Conservation (phyloP, 2,797 vertebrate species). For the Pseudochaenichthys georgianus region DNA sequence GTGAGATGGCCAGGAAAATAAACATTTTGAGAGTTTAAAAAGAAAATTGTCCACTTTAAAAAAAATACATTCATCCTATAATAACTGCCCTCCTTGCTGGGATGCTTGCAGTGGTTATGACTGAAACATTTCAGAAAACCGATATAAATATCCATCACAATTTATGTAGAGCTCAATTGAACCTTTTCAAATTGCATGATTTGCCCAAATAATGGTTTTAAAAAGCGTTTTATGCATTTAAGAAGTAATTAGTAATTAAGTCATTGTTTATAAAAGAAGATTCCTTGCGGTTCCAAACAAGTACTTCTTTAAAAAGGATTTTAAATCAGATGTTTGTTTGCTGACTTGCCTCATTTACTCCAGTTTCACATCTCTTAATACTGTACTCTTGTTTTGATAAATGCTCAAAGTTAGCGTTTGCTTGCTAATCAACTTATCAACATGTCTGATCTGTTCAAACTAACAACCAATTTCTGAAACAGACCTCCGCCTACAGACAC, state of each 20-base stretch:
- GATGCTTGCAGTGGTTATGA: background rate
- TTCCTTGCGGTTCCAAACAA: background rate
- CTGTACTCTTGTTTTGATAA: constrained; percentile 3
- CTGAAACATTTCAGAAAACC: background rate
- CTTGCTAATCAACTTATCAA: constrained; percentile 7
- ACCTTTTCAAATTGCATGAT: background rate
- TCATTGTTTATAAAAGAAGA: too few relatives aligned
- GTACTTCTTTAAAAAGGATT: background rate
- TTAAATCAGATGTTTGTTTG: background rate
- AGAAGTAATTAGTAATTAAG: too few relatives aligned
- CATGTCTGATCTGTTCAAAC: constrained; percentile 18
- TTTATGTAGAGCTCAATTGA: background rate
- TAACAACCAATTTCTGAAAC: constrained; percentile 28
- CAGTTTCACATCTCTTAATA: constrained; percentile 1
- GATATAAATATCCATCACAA: background rate
- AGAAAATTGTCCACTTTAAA: too few relatives aligned
- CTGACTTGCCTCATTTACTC: background rate
- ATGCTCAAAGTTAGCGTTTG: background rate
- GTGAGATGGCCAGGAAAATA: too few relatives aligned
- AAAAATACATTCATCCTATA: background rate
- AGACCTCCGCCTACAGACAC: constrained; percentile 29
- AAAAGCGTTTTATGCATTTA: too few relatives aligned
- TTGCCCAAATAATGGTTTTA: constrained; percentile 5
- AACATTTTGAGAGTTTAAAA: too few relatives aligned
- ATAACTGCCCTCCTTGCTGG: background rate